Evolutionary conservation across 2,113 vertebrate genomes (phyloP).

Genomic region (Nestor notabilis): DNA sequence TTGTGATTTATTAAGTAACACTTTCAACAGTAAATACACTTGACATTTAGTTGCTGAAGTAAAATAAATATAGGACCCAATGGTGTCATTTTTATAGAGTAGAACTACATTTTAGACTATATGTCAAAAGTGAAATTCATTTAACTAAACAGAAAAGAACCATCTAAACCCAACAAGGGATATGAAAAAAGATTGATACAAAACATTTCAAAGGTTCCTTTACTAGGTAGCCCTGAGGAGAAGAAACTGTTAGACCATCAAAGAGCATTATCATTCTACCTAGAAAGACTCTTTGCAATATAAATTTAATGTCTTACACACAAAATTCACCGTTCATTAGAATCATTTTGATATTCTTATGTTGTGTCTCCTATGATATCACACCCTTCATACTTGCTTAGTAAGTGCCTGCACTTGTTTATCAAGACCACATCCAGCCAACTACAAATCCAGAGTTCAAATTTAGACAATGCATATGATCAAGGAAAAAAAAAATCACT

Average conservation of each 20-base stretch:
- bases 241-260: not conserved
- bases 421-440: not conserved
- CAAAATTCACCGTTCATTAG: not conserved
- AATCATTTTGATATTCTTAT: not conserved
- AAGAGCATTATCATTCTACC: not conserved
- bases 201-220: conserved; percentile 26
- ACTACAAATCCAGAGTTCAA: not conserved
- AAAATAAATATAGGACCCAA: conserved; percentile 49
- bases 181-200: conserved; percentile 24
- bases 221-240: not conserved
- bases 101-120: not conserved
- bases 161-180: conserved; percentile 15
- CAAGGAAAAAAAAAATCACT: not conserved
- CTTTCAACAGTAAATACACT: conserved; percentile 11
- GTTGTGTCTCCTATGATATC: not conserved
- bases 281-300: not conserved
- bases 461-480: conserved; percentile 9
- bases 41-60: conserved; percentile 34
- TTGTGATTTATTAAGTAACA: conserved; percentile 22
- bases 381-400: not conserved
- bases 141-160: conserved; percentile 54
- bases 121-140: conserved; percentile 43
- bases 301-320: not conserved
- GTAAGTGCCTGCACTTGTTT: conserved; percentile 18
- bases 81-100: conserved; percentile 30